Percentiles rank a stretch among this genome's conserved stretches.
Conservation (phyloP, 2,113 vertebrate species). For the Bufo bufo region DNA sequence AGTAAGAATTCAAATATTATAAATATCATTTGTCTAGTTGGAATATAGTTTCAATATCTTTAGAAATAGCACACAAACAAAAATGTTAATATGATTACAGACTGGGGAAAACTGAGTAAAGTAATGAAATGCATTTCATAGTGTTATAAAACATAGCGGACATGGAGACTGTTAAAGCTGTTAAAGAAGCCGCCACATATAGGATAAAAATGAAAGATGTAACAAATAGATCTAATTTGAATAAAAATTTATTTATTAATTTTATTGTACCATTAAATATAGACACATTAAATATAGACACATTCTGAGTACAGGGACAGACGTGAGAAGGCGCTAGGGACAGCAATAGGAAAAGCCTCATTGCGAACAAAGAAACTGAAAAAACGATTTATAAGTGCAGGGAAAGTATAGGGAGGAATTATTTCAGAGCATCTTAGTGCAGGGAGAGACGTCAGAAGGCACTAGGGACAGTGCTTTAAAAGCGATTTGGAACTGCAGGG, state of each 20-base stretch:
- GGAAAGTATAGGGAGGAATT: no score
- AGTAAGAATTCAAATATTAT: constrained; percentile 8
- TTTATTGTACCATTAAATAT: constrained; percentile 17
- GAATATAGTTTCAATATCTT: constrained; percentile 23
- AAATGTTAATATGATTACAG: constrained; percentile 45
- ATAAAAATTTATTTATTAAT: constrained; percentile 45
- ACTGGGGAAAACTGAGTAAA: constrained; percentile 40
- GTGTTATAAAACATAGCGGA: constrained; percentile 14
- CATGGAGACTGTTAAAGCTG: constrained; percentile 35
- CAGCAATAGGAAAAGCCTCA: no score
- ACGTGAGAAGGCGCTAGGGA: no score
- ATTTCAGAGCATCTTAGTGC: no score
- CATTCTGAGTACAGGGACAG: no score
- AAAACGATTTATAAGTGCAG: no score
- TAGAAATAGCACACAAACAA: constrained; percentile 38
- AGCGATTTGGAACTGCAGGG: no score
- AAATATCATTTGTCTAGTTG: constrained; percentile 12
- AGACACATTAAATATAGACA: no score
- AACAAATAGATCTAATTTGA: constrained; percentile 30
- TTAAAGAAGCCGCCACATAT: constrained; percentile 9
- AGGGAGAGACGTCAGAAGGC: no score
- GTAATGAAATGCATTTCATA: constrained; percentile 18
- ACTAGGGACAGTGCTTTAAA: no score
- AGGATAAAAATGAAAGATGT: constrained; percentile 29
- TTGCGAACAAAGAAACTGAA: no score